These are phyloP conservation scores for Diploscapter pachys DNA, from an alignment of 1,140 invertebrate genomes.

Conservation along the genomic window DNA sequence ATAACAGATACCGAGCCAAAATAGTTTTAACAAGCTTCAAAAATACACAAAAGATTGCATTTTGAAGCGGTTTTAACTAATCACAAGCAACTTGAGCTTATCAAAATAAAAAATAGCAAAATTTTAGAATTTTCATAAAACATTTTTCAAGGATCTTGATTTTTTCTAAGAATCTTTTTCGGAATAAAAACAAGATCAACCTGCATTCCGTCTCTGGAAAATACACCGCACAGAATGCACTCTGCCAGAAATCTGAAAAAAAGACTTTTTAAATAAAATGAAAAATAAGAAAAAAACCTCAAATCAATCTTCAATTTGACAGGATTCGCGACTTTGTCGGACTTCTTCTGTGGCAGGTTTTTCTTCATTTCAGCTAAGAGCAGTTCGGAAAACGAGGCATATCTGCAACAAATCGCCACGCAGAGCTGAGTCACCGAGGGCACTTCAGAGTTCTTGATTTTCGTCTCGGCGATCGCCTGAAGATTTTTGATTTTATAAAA, in stretches of 20 bases:
- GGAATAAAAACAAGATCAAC: not conserved
- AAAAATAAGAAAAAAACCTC: slow-evolving; percentile 6
- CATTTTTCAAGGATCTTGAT: too few species aligned
- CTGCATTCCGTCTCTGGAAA: slow-evolving; percentile 35
- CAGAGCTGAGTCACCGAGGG: slow-evolving; percentile 26
- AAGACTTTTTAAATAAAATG: not conserved
- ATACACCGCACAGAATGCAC: slow-evolving; percentile 27
- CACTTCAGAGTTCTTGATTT: slow-evolving; percentile 33
- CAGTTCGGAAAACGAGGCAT: slow-evolving; percentile 26
- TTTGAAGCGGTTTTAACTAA: too few species aligned
- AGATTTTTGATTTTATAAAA: not conserved
- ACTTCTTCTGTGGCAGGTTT: slow-evolving; percentile 30
- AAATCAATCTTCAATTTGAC: slow-evolving; percentile 35
- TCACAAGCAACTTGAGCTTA: not conserved
- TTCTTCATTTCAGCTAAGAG: slow-evolving; percentile 33
- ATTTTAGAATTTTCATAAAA: not conserved
- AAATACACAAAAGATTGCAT: too few species aligned
- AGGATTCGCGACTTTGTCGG: slow-evolving; percentile 36
- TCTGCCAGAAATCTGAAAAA: slow-evolving; percentile 38
- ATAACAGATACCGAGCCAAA: too few species aligned
- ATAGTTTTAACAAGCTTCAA: too few species aligned
- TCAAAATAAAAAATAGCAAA: not conserved
- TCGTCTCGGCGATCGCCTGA: slow-evolving; percentile 37
- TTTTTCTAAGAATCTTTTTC: too few species aligned
- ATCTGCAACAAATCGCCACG: slow-evolving; percentile 22